phyloP scores from a whole-genome alignment of 1,140 invertebrate genomes.

The Grapholita molesta region DNA sequence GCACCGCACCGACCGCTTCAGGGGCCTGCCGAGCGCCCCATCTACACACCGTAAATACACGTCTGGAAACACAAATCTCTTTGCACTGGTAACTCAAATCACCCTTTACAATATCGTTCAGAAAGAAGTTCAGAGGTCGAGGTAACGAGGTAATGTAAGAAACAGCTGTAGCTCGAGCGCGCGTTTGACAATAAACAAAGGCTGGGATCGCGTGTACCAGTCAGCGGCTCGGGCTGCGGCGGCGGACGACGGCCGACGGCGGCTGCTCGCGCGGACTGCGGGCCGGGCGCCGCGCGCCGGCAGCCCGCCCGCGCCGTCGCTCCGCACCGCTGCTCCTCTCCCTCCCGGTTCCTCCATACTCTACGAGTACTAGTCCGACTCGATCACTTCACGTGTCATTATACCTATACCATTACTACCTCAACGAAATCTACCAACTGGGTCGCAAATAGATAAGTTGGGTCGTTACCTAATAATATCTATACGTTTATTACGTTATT shows the following conservation, averaged over 20 bases:
- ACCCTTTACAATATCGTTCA: conserved; percentile 30
- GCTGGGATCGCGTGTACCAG: conserved; percentile 46
- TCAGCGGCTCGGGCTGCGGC: conserved; percentile 30
- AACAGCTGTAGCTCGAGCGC: conserved; percentile 54
- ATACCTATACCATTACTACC: background rate
- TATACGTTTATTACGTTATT: no score
- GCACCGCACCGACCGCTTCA: conserved; percentile 46
- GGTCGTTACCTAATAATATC: no score
- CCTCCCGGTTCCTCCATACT: conserved; percentile 44
- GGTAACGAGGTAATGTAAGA: conserved; percentile 24
- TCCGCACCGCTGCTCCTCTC: conserved; percentile 27
- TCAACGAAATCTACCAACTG: no score
- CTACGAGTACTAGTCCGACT: background rate
- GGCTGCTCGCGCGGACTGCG: conserved; percentile 63
- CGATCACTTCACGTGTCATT: background rate
- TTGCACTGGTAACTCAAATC: conserved; percentile 34
- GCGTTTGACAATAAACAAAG: conserved; percentile 70
- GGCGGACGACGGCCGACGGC: conserved; percentile 47
- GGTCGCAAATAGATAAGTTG: no score
- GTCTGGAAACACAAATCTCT: conserved; percentile 32
- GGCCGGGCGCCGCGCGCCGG: conserved; percentile 37
- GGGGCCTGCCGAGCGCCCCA: conserved; percentile 46
- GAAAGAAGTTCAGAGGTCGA: background rate
- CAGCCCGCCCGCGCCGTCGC: conserved; percentile 33
- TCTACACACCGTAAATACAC: conserved; percentile 48